Base-by-base conservation (phyloP, 1,140 invertebrate genomes). In the Yoshiicerus persimilis region DNA sequence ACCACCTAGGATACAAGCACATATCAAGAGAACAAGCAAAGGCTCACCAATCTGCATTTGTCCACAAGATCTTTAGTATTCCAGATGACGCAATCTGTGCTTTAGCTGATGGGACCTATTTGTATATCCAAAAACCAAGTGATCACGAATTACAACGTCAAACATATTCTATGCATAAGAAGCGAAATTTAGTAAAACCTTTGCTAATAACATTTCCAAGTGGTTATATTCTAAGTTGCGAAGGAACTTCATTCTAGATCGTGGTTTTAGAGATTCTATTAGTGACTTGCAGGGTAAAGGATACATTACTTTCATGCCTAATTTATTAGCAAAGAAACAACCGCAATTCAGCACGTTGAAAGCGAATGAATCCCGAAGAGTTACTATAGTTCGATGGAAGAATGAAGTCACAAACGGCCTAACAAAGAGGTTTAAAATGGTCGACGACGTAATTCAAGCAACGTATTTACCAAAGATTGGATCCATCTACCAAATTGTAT, bases 281-380 rank as follows among this genome's bases (percentile, higher is more conserved):
- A 36, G 20, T 16, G n/a, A 34, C 2, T 8, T 27, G 0, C 23
- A 23, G 36, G 47, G n/a, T 4, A 34, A 34, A 62, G 16, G 88
- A 34, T 16, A 56, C 83, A 6, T 13, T 0, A 34, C 41, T 1
- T 27, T 38, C 9, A 92, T 92, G 91, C 91, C 92, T 41, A 88
- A 89, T 41, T 85, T 92, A 16, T 91, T 92, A 91, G 90, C 88
- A 88, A 41, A 90, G 3, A 9, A 75, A 10, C 56, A n/a, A n/a
- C n/a, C n/a, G n/a, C n/a, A n/a, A n/a, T n/a, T n/a, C n/a, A n/a
- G n/a, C n/a, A n/a, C n/a, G n/a, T n/a, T n/a, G n/a, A n/a, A n/a
- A n/a, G n/a, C n/a, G n/a, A n/a, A n/a, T n/a, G n/a, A n/a, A n/a
- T n/a, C n/a, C n/a, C n/a, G n/a, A n/a, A n/a, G n/a, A n/a, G n/a